Evolutionary conservation across 2,888 invertebrate genomes (phyloP), one percentile per base, ranked within the genome.

Genomic region (Rhyacophila evoluta): DNA sequence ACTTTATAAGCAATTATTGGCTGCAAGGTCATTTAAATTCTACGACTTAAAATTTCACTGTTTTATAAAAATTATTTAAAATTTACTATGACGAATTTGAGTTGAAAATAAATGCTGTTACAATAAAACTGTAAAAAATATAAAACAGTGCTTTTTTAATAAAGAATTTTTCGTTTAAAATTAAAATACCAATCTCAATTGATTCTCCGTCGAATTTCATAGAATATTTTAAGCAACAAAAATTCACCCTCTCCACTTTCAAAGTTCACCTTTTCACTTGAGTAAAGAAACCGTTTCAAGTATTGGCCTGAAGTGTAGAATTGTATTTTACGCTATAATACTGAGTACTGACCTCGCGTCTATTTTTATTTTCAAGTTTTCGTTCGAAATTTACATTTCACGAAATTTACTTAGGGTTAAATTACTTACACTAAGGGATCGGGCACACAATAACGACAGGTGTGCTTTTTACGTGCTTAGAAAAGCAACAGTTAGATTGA

Each of bases 241-340:
- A 55, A 55, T 55, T 10, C 5, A 25, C 55, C 10, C 25, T 55
- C 6, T 19, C 19, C 15, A 55, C 55, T 55, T 19, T 55, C 55
- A 55, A 55, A 55, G 19, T 10, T 55, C 19, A 55, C 55, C 55
- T 55, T 55, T 55, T 55, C 55, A 55, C 55, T 55, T 55, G 55
- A 55, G 55, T 19, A 55, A 55, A 55, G 55, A 55, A 55, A 55
- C 19, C 55, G 55, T 55, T 55, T 55, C 55, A 55, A 55, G 55
- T 55, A 55, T 55, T 55, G 6, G 55, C 1, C 55, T 19, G 25
- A 10, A 55, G 55, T 55, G 55, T 15, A 55, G 55, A 55, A 55
- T 55, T 55, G 55, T 55, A 55, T 55, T 55, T 55, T 19, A 25
- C 55, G 55, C 55, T 55, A 19, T 55, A 19, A 55, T 55, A 19